Evolutionary conservation across 1,140 invertebrate genomes (phyloP).

Genomic region (Pachypeltis micranthus): DNA sequence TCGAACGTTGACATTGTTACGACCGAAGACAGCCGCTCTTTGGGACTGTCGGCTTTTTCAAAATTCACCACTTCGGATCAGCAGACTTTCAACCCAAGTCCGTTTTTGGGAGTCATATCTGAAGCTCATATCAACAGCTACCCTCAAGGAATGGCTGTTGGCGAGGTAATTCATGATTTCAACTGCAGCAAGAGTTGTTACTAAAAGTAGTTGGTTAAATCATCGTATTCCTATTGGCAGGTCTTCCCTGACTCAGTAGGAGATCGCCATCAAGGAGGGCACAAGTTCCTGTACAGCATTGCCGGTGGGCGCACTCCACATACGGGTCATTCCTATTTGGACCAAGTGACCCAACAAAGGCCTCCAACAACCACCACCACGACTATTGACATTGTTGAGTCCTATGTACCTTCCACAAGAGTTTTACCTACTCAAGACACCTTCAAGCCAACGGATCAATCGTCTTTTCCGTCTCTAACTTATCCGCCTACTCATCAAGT

Average conservation of each 20-base stretch:
- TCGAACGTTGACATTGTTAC: not conserved
- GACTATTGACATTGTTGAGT: too few species aligned
- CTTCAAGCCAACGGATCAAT: not conserved
- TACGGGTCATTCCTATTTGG: not conserved
- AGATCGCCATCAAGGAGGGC: not conserved
- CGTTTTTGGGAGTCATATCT: not conserved
- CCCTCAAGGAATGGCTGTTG: not conserved
- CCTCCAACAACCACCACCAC: not conserved
- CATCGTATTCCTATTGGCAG: too few species aligned
- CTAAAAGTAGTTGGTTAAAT: too few species aligned
- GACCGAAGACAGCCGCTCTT: not conserved
- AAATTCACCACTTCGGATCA: not conserved
- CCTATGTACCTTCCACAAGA: too few species aligned
- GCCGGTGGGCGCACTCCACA: not conserved
- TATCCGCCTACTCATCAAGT: not conserved
- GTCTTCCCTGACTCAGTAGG: not conserved
- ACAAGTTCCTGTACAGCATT: conserved; percentile 1
- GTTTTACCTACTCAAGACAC: not conserved
- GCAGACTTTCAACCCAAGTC: not conserved
- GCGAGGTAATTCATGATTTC: too few species aligned
- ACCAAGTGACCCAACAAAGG: not conserved
- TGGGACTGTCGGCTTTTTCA: not conserved
- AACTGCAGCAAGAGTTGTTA: too few species aligned
- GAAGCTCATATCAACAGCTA: not conserved
- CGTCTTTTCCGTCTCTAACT: not conserved